phyloP scores from a whole-genome alignment of 2,888 invertebrate species.

The Leptinotarsa rubiginosa region DNA sequence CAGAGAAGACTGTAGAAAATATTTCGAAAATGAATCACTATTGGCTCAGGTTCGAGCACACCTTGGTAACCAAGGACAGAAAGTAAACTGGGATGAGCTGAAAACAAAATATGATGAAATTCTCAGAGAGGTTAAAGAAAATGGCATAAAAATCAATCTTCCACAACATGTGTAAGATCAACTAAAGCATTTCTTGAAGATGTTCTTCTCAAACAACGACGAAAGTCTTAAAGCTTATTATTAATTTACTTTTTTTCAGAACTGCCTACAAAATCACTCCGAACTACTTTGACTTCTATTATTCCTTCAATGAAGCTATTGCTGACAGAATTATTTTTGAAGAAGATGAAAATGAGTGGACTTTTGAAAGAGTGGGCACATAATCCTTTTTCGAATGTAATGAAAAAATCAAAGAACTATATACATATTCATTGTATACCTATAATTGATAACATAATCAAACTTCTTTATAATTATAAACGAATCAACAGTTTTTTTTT shows the following conservation, averaged over 20 bases:
- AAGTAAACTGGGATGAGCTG: conserved; percentile 66
- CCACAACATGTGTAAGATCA: conserved; percentile 67
- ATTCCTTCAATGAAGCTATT: conserved; percentile 15
- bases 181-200: background rate
- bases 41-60: conserved; percentile 64
- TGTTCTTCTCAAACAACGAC: background rate
- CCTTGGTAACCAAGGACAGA: conserved; percentile 65
- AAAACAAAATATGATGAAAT: conserved; percentile 66
- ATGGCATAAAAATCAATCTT: conserved; percentile 54
- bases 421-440: too few species aligned
- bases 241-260: conserved; percentile 3
- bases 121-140: conserved; percentile 55
- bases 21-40: conserved; percentile 66
- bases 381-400: background rate
- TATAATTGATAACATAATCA: too few species aligned
- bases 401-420: background rate
- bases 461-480: too few species aligned
- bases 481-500: too few species aligned
- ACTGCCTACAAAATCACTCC: conserved; percentile 26
- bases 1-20: conserved; percentile 56
- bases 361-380: conserved; percentile 19
- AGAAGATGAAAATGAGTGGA: conserved; percentile 15
- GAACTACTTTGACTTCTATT: conserved; percentile 25
- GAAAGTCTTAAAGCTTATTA: too few species aligned
- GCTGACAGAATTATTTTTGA: conserved; percentile 28